Evolutionary conservation across 2,113 vertebrate genomes (phyloP).

Genomic region (Sclerurus mexicanus): DNA sequence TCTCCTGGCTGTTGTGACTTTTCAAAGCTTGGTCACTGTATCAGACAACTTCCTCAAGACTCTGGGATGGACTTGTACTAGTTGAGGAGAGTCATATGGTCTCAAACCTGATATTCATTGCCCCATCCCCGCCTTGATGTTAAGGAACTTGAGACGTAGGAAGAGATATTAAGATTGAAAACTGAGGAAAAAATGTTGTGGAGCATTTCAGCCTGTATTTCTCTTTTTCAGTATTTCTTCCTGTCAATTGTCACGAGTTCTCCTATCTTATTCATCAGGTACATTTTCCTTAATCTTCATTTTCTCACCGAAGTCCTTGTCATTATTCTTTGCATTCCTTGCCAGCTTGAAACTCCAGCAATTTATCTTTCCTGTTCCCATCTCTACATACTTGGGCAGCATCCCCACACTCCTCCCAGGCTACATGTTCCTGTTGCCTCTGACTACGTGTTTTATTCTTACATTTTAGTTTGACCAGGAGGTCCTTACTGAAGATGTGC

Average conservation of each 20-base stretch:
- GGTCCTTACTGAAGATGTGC: background rate
- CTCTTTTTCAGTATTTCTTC: background rate
- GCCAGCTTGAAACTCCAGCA: background rate
- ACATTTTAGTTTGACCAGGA: background rate
- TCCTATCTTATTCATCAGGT: background rate
- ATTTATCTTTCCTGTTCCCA: background rate
- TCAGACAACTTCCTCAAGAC: background rate
- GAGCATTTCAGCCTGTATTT: background rate
- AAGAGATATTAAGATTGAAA: background rate
- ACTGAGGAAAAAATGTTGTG: background rate
- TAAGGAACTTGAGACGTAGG: background rate
- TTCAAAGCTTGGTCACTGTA: background rate
- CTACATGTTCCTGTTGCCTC: background rate
- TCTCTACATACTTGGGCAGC: background rate
- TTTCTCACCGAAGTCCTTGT: background rate
- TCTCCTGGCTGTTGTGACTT: background rate
- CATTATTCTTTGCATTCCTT: background rate
- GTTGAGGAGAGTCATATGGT: background rate
- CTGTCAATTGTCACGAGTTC: too few species aligned
- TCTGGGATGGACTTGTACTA: background rate
- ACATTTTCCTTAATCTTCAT: background rate
- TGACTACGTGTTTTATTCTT: background rate
- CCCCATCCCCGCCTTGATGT: background rate
- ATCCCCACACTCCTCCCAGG: background rate
- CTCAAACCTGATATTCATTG: background rate